phyloP scores from a whole-genome alignment of 35 echinoderm and acorn worm genomes.

The Ophioderma brevispina region DNA sequence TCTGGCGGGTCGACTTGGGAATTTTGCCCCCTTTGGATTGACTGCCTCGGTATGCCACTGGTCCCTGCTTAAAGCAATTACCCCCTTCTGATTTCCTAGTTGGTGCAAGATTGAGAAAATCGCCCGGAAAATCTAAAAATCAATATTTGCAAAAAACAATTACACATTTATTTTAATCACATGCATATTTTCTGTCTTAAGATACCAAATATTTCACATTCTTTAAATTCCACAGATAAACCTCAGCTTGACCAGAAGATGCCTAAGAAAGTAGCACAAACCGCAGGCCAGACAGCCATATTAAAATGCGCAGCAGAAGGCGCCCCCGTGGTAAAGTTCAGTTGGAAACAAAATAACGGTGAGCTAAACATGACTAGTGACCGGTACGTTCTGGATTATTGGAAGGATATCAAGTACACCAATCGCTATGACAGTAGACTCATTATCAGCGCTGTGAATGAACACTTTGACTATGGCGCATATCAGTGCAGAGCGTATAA shows the following conservation, averaged over 20 bases:
- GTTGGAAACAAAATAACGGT: slow-evolving; percentile 48
- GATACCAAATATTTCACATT: no score
- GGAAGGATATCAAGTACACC: slow-evolving; percentile 61
- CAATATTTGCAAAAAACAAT: no score
- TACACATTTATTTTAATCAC: no score
- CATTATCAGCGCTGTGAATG: slow-evolving; percentile 78
- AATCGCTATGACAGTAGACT: slow-evolving; percentile 86
- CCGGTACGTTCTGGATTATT: slow-evolving; percentile 74
- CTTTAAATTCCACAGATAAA: no score
- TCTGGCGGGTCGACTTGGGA: no score
- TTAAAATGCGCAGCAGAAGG: slow-evolving; percentile 77
- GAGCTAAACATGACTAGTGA: slow-evolving; percentile 67
- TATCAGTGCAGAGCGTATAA: slow-evolving; percentile 90
- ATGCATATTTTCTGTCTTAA: no score
- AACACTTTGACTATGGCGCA: slow-evolving; percentile 71
- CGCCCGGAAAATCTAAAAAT: no score
- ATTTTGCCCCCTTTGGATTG: no score
- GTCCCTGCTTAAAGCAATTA: no score
- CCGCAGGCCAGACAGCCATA: slow-evolving; percentile 69
- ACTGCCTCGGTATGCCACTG: no score
- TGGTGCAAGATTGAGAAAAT: no score
- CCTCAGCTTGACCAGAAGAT: slow-evolving; percentile 80
- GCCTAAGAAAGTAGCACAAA: slow-evolving; percentile 85
- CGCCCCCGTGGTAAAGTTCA: slow-evolving; percentile 75
- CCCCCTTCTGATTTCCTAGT: no score